Base-by-base conservation (phyloP, 2,113 vertebrate species). In the Istiophorus platypterus region DNA sequence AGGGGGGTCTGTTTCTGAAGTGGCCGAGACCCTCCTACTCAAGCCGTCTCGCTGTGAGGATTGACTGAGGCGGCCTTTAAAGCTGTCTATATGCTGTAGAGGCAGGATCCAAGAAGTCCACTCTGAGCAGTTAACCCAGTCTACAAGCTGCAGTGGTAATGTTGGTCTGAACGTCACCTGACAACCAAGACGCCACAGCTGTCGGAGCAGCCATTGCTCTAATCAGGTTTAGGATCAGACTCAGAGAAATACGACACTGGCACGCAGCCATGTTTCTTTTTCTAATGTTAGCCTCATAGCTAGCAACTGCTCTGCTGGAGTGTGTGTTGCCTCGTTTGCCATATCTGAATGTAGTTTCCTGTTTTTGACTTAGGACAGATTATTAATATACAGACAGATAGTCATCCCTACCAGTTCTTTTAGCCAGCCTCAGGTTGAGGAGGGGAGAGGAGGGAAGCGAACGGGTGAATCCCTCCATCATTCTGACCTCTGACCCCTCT, bases 361-460 rank as follows among this genome's bases (percentile, higher is more conserved):
- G 42, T 52, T 14, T 52, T 20, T 51, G 15, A 26, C 29, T 68
- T 37, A 18, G 12, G 22, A 54, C 34, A 42, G 34, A 58, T 47
- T 63, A 29, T 34, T 17, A 37, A 2, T 17, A 37, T 4, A 41
- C n/a, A 56, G 22, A 57, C 6, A 34, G 4, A 2, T 3, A 2
- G 6, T 49, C n/a, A n/a, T n/a, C 82, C 71, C 15, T 87, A 93
- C 92, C 92, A 1, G 85, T 8, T 83, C 81, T 89, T 75, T 92
- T 92, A 26, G 45, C 57, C 78, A 89, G 76, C 12, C 90, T 88
- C 12, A 92, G 76, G 74, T 91, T 90, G 54, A 93, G 91, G 29
- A 92, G 90, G 5, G 92, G 92, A n/a, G 92, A 93, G 18, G 92
- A 93, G 26, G 92, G 92, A 41, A 93, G 92, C 0, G 92, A 93